Evolutionary conservation across 1,140 invertebrate genomes (phyloP).

Genomic region (Camponotus pennsylvanicus): DNA sequence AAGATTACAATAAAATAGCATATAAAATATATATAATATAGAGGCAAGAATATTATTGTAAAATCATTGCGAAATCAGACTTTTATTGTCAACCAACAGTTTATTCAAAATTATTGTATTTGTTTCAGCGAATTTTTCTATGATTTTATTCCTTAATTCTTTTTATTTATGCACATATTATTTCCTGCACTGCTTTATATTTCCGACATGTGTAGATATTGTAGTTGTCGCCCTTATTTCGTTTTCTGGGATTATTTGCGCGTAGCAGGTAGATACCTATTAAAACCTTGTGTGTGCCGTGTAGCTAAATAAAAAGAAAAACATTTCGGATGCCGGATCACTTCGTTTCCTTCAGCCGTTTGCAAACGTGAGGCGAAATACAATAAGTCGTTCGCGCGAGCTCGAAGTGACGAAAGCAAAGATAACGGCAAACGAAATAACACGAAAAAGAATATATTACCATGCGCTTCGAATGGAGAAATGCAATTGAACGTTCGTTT

Average conservation of each 20-base stretch:
- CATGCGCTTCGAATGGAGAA: slow-evolving; percentile 57
- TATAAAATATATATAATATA: too few species aligned
- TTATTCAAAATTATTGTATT: not conserved
- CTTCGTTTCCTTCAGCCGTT: slow-evolving; percentile 49
- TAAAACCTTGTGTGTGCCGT: not conserved
- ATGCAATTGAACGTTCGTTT: slow-evolving; percentile 66
- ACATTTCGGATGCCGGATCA: not conserved
- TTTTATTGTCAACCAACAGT: not conserved
- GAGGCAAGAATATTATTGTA: not conserved
- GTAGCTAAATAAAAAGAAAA: slow-evolving; percentile 24
- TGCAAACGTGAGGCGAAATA: slow-evolving; percentile 49
- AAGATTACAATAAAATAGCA: not conserved
- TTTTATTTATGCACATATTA: slow-evolving; percentile 5
- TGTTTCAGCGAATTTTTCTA: not conserved
- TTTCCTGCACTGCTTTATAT: not conserved
- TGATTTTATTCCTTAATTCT: not conserved
- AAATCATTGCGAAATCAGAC: not conserved
- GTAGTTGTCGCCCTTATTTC: not conserved
- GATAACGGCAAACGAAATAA: not conserved
- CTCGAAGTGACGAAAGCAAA: slow-evolving; percentile 38
- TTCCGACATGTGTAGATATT: not conserved
- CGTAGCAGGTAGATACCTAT: slow-evolving; percentile 7
- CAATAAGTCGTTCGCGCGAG: slow-evolving; percentile 41
- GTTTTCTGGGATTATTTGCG: not conserved
- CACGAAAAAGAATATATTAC: slow-evolving; percentile 47